phyloP scores from a whole-genome alignment of 2,113 vertebrate genomes.

The Epinephelus fuscoguttatus region DNA sequence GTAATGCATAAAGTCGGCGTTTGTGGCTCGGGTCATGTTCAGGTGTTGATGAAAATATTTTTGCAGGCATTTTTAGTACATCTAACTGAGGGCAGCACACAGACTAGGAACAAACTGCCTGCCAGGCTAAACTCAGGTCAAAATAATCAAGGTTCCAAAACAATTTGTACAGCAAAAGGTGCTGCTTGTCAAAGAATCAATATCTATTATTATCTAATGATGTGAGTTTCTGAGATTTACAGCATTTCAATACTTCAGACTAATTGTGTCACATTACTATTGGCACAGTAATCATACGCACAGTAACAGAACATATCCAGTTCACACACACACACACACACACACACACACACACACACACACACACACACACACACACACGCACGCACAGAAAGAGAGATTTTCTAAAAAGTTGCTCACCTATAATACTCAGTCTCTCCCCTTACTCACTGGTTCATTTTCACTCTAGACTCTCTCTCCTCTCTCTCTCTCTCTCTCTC shows the following conservation, averaged over 20 bases:
- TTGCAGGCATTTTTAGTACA: neutral
- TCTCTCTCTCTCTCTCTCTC: neutral
- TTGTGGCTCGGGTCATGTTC: no score
- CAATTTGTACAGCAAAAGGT: neutral
- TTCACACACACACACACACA: neutral
- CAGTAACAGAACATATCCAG: neutral
- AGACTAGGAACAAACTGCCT: neutral
- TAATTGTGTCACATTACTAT: slow-evolving; percentile 6
- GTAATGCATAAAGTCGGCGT: no score
- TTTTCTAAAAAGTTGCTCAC: slow-evolving; percentile 36
- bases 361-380: neutral
- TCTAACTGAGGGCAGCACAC: neutral
- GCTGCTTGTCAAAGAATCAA: neutral
- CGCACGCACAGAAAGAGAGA: slow-evolving; percentile 30
- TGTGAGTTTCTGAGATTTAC: neutral
- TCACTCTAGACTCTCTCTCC: neutral
- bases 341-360: slow-evolving; percentile 7
- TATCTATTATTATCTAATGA: no score
- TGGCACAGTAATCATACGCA: neutral
- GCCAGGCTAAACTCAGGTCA: neutral
- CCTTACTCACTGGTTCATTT: neutral
- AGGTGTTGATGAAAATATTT: no score
- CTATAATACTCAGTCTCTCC: slow-evolving; percentile 25
- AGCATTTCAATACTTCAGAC: neutral
- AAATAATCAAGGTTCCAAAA: neutral